Conservation (phyloP, 2,888 invertebrate genomes). For the Dasypogon diadema region DNA sequence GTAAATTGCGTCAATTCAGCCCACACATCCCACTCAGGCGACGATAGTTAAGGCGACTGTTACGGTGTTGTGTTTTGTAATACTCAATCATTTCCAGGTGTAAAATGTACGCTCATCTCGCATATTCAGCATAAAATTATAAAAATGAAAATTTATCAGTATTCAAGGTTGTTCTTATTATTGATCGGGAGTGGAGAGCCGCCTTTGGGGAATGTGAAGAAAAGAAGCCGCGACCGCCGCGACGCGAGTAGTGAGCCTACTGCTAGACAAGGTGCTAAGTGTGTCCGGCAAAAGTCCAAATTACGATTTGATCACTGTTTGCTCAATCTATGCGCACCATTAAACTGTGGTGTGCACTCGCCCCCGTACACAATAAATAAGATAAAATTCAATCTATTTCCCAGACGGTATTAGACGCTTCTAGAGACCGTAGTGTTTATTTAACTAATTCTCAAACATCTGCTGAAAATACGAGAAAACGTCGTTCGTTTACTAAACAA, state of each 20-base stretch:
- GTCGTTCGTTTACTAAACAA: neutral
- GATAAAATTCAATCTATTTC: slow-evolving; percentile 7
- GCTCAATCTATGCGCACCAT: slow-evolving; percentile 7
- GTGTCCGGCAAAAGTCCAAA: slow-evolving; percentile 25
- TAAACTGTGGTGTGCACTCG: neutral
- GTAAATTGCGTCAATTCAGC: slow-evolving; percentile 40
- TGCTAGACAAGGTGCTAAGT: too few species aligned
- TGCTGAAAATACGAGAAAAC: neutral
- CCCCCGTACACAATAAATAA: slow-evolving; percentile 19
- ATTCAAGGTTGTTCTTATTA: neutral
- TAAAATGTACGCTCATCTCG: slow-evolving; percentile 11
- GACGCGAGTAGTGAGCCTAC: too few species aligned
- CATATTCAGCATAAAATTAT: neutral
- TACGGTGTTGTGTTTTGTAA: slow-evolving; percentile 12
- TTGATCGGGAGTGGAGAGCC: neutral
- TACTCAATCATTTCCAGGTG: slow-evolving; percentile 24
- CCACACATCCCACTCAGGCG: slow-evolving; percentile 46
- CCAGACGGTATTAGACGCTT: neutral
- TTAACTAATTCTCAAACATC: slow-evolving; percentile 31
- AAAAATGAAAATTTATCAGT: neutral
- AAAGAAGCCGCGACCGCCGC: neutral
- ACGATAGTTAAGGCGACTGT: slow-evolving; percentile 21
- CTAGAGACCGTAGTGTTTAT: slow-evolving; percentile 5
- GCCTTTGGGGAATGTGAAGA: too few species aligned
- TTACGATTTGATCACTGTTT: neutral